Evolutionary conservation across 2,797 vertebrate species (phyloP), one percentile per base, ranked within the genome.

Genomic region (Eurystomus glaucurus): DNA sequence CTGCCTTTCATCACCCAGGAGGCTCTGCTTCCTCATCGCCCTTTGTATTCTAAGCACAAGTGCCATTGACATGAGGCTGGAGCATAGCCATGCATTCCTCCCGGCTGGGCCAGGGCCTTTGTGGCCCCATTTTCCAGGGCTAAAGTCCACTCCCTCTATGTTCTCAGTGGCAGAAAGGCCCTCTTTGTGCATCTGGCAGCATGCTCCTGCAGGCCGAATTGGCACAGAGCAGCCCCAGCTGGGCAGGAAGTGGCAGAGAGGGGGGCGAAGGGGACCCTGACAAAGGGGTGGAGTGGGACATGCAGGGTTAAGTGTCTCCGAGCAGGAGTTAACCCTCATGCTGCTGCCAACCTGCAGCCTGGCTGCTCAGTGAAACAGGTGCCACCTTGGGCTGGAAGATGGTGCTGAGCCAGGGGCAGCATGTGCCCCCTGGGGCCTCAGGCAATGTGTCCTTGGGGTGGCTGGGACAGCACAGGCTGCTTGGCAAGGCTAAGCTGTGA

Each of bases 141-240:
- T 74, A 87, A 96, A 96, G 86, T 97, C 97, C 97, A 97, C 96
- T 96, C 97, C 97, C 97, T 97, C 97, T 95, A 95, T 96, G 96
- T 98, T 98, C 98, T 97, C 95, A 58, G 97, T 97, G 97, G 97
- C 97, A 98, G 95, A 98, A 98, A 98, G 98, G 98, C 98, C 94
- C 68, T 97, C 98, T 98, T 98, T 98, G 98, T 98, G 97, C 95
- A 79, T 14, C 65, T 93, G 96, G 97, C 95, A 68, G 91, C 39
- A 41, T 95, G 96, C 96, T 97, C 92, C 96, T 96, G 6, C 41
- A 92, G 94, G 96, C 96, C 52, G 96, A 33, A 92, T 98, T 99
- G 98, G 98, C 98, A 98, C 96, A 78, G 74, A 98, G 96, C 96
- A 97, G 98, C 97, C 97, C 98, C 98, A 98, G 98, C 98, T 98